Evolutionary conservation across 2,797 vertebrate species (phyloP), one percentile per base, ranked within the genome.

Genomic region (Eospalax fontanierii): DNA sequence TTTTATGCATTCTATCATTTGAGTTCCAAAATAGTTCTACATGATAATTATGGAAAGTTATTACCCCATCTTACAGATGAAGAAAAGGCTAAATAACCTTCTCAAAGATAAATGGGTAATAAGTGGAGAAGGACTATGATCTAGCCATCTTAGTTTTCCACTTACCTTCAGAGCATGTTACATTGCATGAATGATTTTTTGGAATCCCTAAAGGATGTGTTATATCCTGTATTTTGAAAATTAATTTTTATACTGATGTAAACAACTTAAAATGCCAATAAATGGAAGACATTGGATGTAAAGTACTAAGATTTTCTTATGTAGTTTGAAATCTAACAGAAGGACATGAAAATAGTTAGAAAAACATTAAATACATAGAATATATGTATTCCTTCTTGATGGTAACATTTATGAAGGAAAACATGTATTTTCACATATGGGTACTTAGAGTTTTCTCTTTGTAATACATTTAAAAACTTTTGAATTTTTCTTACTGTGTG

Each of bases 311-410:
- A 88, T 88, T 88, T 88, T 92, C 50, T 85, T 93, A 82, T 68
- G 5, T 84, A 78, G 50, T 85, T 94, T 90, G 40, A 94, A 94
- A 79, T 78, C 46, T 90, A 87, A 71, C 61, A 91, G 50, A 28
- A 18, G 4, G 90, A 83, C 81, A 93, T 84, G 46, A 90, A 97
- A 93, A 84, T 95, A 86, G 38, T 83, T 91, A 82, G 73, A 93
- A 96, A 82, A 96, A 82, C 40, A 70, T 68, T 82, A 90, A 71
- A 21, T 93, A 91, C 46, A 43, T 95, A 59, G 61, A 80, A 71
- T 95, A 85, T 82, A 24, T 82, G 2, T 83, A 91, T 94, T 93
- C 79, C 91, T 96, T 93, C 73, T 26, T n/a, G 21, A 94, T 94
- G 83, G 38, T 79, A 68, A 73, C 43, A 57, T 89, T 93, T 96